These are phyloP conservation scores for Parnassius apollo DNA, from an alignment of 2,888 invertebrate genomes.

Conservation along the genomic window DNA sequence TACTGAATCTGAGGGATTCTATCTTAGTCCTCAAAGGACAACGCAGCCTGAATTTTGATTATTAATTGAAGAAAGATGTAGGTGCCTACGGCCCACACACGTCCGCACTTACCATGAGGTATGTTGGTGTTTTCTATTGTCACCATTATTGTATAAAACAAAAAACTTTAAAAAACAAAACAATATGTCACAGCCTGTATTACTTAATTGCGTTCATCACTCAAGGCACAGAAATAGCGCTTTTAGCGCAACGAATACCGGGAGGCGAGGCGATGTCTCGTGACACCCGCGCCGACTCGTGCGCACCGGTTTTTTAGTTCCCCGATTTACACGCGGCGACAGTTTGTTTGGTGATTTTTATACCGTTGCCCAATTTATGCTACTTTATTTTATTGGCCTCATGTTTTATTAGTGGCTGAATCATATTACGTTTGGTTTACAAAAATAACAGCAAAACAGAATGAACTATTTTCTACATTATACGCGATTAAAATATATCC, in stretches of 20 bases:
- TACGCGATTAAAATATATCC: no score
- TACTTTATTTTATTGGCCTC: conserved; percentile 21
- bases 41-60: no score
- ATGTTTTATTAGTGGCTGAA: conserved; percentile 19
- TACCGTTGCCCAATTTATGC: conserved; percentile 20
- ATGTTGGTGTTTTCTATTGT: no score
- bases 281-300: conserved; percentile 5
- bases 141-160: no score
- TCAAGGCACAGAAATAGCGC: conserved; percentile 12
- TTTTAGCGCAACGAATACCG: conserved; percentile 3
- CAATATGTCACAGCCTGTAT: conserved; percentile 6
- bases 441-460: background rate
- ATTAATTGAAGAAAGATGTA: no score
- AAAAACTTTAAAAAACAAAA: no score
- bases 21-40: no score
- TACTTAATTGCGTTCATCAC: conserved; percentile 1
- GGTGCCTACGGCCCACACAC: no score
- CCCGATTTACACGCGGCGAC: conserved; percentile 21
- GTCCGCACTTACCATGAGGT: no score
- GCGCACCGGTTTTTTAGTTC: conserved; percentile 9
- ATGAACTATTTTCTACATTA: no score
- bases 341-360: conserved; percentile 26
- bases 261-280: background rate
- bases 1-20: no score
- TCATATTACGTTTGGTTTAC: background rate